These are phyloP conservation scores for Hyperoplus immaculatus DNA, from an alignment of 2,797 vertebrate species.

Conservation along the genomic window DNA sequence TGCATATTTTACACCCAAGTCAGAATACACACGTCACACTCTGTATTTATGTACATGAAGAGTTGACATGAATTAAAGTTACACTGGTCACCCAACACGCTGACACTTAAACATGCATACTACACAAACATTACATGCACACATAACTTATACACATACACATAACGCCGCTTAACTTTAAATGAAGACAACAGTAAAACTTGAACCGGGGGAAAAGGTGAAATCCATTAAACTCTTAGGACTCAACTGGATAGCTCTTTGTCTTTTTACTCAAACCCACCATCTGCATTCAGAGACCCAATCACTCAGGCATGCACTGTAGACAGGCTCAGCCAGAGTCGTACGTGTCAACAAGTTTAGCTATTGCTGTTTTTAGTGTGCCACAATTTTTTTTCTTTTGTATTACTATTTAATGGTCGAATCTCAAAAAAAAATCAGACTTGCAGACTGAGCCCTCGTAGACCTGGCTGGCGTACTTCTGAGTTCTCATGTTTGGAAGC, in stretches of 20 bases:
- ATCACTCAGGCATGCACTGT: conserved; percentile 88
- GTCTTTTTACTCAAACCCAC: conserved; percentile 82
- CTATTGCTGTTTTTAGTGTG: conserved; percentile 81
- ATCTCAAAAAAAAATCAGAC: conserved; percentile 69
- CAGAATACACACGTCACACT: conserved; percentile 58
- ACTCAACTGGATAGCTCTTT: conserved; percentile 83
- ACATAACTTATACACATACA: conserved; percentile 59
- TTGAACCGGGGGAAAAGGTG: conserved; percentile 81
- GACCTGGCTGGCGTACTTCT: conserved; percentile 65
- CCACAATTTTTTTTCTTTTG: conserved; percentile 70
- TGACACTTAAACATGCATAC: conserved; percentile 59
- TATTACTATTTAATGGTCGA: conserved; percentile 74
- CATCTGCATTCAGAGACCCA: conserved; percentile 82
- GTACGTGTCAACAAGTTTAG: conserved; percentile 74
- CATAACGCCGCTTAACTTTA: conserved; percentile 78
- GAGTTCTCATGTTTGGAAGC: conserved; percentile 65
- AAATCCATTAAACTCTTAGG: conserved; percentile 79
- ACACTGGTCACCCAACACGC: conserved; percentile 73
- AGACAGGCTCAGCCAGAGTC: conserved; percentile 80
- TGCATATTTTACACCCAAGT: conserved; percentile 52
- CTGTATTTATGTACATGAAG: conserved; percentile 69
- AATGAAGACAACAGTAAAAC: conserved; percentile 89
- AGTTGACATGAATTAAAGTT: conserved; percentile 68
- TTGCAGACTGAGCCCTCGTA: conserved; percentile 82
- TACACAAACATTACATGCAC: conserved; percentile 64